A percentile compares a stretch with the other conserved stretches of the same genome.
Conservation (phyloP, 1,140 invertebrate species). For the Drosophila repleta region DNA sequence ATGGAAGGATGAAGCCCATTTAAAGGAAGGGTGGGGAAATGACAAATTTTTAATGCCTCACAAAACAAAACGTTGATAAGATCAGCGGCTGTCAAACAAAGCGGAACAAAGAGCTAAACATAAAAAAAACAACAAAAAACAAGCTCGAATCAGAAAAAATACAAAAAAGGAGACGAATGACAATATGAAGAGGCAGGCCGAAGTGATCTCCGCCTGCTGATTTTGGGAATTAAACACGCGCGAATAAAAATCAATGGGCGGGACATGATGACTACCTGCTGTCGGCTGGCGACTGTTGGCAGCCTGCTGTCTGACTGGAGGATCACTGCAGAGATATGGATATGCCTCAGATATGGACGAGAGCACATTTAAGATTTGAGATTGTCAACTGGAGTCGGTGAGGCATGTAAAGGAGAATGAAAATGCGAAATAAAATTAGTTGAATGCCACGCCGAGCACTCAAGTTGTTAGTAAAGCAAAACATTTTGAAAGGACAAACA, state of each 20-base stretch:
- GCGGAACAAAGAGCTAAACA: conserved; percentile 63
- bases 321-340: conserved; percentile 51
- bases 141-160: conserved; percentile 25
- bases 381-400: conserved; percentile 69
- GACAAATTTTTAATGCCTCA: conserved; percentile 82
- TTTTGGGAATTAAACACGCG: conserved; percentile 79
- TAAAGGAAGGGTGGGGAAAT: conserved; percentile 48
- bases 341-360: conserved; percentile 54
- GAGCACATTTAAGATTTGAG: conserved; percentile 60
- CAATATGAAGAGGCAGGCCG: conserved; percentile 30
- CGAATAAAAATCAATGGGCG: conserved; percentile 76
- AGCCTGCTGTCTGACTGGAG: conserved; percentile 42
- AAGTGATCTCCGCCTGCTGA: conserved; percentile 64
- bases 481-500: conserved; percentile 78
- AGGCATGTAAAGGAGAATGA: conserved; percentile 34
- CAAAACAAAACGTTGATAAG: conserved; percentile 78
- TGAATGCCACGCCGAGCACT: conserved; percentile 67
- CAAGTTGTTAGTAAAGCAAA: conserved; percentile 80
- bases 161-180: conserved; percentile 58
- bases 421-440: conserved; percentile 68
- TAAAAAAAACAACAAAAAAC: conserved; percentile 33
- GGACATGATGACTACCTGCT: conserved; percentile 59
- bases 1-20: conserved; percentile 10
- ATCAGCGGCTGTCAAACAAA: conserved; percentile 72
- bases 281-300: conserved; percentile 32